phyloP scores from a whole-genome alignment of 1,140 invertebrate genomes.

The Nebria ingens region DNA sequence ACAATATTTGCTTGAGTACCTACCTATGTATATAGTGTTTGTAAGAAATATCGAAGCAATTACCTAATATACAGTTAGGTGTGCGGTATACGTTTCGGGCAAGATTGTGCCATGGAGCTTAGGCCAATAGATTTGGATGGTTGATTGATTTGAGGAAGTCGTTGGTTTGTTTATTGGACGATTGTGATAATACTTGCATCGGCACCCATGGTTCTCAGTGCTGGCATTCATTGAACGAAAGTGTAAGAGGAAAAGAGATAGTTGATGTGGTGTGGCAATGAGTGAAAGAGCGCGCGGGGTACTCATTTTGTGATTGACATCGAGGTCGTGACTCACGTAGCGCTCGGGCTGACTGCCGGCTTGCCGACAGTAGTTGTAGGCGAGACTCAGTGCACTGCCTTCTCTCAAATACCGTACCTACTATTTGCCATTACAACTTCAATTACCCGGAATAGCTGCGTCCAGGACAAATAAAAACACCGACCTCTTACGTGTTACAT shows the following conservation, averaged over 20 bases:
- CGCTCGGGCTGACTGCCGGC: neutral
- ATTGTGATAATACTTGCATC: neutral
- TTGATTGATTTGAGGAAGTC: neutral
- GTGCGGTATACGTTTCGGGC: too few species aligned
- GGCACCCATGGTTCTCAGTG: neutral
- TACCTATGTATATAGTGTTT: too few species aligned
- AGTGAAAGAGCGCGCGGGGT: neutral
- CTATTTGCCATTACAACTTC: conserved; percentile 9
- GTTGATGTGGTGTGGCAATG: too few species aligned
- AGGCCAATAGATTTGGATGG: neutral
- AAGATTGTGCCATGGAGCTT: too few species aligned
- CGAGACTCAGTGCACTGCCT: conserved; percentile 5
- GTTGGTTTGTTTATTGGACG: neutral
- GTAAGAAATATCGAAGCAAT: too few species aligned
- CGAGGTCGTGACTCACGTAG: conserved; percentile 6
- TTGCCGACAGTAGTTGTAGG: neutral
- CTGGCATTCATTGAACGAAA: neutral
- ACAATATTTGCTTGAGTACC: too few species aligned
- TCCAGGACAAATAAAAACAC: conserved; percentile 7
- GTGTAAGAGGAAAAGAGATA: neutral
- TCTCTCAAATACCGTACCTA: neutral
- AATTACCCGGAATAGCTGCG: conserved; percentile 2
- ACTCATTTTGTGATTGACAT: conserved; percentile 5
- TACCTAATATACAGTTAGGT: too few species aligned
- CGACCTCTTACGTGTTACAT: neutral